These are phyloP conservation scores for Lumbricus terrestris DNA, from an alignment of 2,888 invertebrate species.

Conservation along the genomic window DNA sequence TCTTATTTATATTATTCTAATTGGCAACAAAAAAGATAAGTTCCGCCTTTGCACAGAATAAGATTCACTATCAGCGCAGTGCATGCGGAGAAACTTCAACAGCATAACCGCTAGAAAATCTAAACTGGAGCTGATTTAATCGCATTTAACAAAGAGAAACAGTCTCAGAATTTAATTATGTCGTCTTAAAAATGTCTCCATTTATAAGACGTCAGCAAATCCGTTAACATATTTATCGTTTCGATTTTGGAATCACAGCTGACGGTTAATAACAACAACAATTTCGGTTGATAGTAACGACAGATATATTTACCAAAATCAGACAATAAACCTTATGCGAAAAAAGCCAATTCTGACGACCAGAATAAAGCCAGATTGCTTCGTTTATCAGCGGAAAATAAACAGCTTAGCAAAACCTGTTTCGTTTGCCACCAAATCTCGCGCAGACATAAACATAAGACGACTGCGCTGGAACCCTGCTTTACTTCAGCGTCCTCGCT, in stretches of 20 bases:
- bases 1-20: background rate
- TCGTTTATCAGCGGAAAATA: background rate
- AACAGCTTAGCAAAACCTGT: background rate
- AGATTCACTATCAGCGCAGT: too few relatives aligned
- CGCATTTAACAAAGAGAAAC: background rate
- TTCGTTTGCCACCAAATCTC: background rate
- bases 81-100: background rate
- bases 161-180: background rate
- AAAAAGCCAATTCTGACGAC: background rate
- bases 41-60: background rate
- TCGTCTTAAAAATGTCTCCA: background rate
- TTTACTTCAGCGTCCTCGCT: background rate
- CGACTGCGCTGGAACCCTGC: conserved; percentile 3
- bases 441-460: background rate
- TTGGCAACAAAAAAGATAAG: background rate
- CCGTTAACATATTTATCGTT: background rate
- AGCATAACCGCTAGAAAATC: background rate
- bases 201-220: background rate
- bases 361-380: background rate
- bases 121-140: background rate
- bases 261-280: background rate
- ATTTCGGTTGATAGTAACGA: background rate
- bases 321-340: background rate
- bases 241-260: background rate
- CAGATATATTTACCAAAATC: background rate